Evolutionary conservation across 2,113 vertebrate species (phyloP).

Genomic region (Peromyscus californicus): DNA sequence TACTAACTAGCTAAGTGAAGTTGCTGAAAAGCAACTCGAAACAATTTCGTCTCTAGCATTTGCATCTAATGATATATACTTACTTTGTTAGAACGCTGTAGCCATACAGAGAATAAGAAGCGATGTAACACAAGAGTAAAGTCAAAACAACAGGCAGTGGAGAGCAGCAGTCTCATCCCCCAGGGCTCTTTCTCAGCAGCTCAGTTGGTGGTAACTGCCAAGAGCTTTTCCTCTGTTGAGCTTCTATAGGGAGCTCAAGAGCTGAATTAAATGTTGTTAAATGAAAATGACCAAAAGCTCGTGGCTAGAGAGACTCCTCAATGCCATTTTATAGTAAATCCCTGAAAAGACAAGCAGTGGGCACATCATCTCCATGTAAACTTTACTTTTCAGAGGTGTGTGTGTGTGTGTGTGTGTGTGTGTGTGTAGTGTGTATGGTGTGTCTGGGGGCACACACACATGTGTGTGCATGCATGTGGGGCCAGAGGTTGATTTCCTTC

Average conservation of each 20-base stretch:
- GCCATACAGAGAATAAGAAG: slow-evolving; percentile 1
- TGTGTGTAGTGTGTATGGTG: not conserved
- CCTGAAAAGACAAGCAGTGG: not conserved
- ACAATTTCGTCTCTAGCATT: slow-evolving; percentile 5
- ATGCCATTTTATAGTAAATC: not conserved
- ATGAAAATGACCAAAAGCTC: not conserved
- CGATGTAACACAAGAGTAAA: not conserved
- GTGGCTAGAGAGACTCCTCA: not conserved
- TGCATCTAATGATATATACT: not conserved
- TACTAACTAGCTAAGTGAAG: not conserved
- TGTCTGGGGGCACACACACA: not conserved
- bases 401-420: not conserved
- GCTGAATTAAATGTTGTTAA: not conserved
- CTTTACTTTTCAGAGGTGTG: not conserved
- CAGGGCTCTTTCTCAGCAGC: not conserved
- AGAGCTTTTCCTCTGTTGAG: not conserved
- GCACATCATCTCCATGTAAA: not conserved
- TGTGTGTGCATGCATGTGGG: not conserved
- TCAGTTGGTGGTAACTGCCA: not conserved
- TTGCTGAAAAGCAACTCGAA: slow-evolving; percentile 28
- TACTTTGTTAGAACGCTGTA: not conserved
- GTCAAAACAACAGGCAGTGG: not conserved
- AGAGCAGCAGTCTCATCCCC: not conserved
- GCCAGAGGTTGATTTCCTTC: not conserved
- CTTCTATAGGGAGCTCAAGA: not conserved